phyloP scores from a whole-genome alignment of 1,140 invertebrate species.

The Macrotrachela quadricornifera region DNA sequence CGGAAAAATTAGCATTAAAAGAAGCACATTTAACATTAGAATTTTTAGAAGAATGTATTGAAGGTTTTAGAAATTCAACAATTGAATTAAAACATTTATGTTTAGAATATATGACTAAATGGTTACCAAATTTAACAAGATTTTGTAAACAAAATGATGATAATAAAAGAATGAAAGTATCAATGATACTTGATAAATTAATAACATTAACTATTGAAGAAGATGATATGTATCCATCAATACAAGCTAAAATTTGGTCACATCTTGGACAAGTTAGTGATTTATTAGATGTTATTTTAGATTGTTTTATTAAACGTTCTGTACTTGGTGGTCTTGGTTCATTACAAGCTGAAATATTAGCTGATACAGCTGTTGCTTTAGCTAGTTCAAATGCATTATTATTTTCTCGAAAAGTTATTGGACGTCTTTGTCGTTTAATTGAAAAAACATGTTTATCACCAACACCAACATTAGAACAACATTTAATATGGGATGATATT shows the following conservation, averaged over 20 bases:
- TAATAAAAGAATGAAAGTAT: constrained; percentile 72
- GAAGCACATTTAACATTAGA: constrained; percentile 85
- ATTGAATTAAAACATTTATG: constrained; percentile 94
- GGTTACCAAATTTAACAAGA: constrained; percentile 79
- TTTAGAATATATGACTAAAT: constrained; percentile 91
- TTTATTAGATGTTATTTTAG: constrained; percentile 79
- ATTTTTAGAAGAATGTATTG: constrained; percentile 88
- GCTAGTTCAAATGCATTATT: constrained; percentile 85
- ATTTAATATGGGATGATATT: constrained; percentile 94
- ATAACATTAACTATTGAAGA: constrained; percentile 88
- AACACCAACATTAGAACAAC: constrained; percentile 67
- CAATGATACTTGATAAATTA: constrained; percentile 75
- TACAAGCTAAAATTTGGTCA: constrained; percentile 95
- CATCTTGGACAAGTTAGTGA: constrained; percentile 82
- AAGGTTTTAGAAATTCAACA: constrained; percentile 54
- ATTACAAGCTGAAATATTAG: constrained; percentile 90
- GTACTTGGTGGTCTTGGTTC: constrained; percentile 73
- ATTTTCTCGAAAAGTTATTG: constrained; percentile 86
- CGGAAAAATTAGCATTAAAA: constrained; percentile 70
- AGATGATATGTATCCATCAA: constrained; percentile 92
- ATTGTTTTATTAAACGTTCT: constrained; percentile 81
- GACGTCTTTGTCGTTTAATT: constrained; percentile 61
- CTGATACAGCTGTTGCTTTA: constrained; percentile 81
- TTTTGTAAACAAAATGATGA: constrained; percentile 78
- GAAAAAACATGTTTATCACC: constrained; percentile 89